Evolutionary conservation across 2,113 vertebrate genomes (phyloP), one percentile per base, ranked within the genome.

Genomic region (Pseudorasbora parva): DNA sequence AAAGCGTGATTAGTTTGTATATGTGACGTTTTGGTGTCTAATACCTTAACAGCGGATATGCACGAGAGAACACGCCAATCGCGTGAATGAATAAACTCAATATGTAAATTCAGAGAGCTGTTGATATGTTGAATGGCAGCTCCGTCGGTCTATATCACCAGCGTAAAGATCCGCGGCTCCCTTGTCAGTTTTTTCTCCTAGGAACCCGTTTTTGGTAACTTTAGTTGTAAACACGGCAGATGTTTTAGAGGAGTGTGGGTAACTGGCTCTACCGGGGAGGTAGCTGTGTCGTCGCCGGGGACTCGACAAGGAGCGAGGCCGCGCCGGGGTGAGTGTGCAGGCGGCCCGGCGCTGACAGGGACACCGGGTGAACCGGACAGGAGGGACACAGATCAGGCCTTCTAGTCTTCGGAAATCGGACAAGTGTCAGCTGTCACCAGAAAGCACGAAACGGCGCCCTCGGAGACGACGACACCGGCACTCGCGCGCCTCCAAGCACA

Each of bases 211-310:
- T 37, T 81, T 47, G 78, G 17, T 59, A n/a, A n/a, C n/a, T n/a
- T n/a, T n/a, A 62, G 79, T 72, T 60, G 84, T 76, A 80, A 64
- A 14, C 77, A 68, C 45, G 27, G 73, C 10, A 30, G 60, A 15
- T 45, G 15, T 21, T 73, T 62, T n/a, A 8, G 45, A 27, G 73
- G 33, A 56, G 14, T 19, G 71, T 78, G 21, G 68, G n/a, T 25
- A 27, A 57, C 25, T 27, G 30, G 56, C 59, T 84, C 71, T 72
- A 23, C 74, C 69, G 54, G 14, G 12, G 83, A 85, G 79, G 80
- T 78, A 79, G 76, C 76, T 66, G n/a, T 81, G 81, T 83, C 71
- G 84, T 83, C 64, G 62, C 43, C 78, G 47, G 64, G 77, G 8
- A 30, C 12, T 51, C 9, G 60, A 27, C 15, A 64, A 62, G 43